Base-by-base conservation (phyloP, 1,140 invertebrate species). In the Drosophila nebulosa region DNA sequence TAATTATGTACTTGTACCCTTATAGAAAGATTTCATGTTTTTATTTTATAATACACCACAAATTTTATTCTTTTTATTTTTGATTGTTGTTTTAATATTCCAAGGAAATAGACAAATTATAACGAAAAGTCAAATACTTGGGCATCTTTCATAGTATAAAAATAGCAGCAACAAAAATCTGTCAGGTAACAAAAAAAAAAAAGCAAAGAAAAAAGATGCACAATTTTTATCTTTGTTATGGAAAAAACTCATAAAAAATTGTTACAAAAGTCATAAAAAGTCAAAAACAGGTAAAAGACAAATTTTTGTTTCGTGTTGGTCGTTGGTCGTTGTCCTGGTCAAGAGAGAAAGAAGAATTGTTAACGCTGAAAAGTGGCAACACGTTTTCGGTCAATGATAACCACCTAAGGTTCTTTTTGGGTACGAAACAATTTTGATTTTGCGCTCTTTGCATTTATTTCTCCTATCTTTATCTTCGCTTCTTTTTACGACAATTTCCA, bases 231-330 rank as follows among this genome's bases (percentile, higher is more conserved):
- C 22, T 57, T 64, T 75, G 64, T 83, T 78, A 71, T 84, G 74
- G 50, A 67, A 52, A 51, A 62, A 79, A 70, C 80, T 81, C 83
- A 86, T 85, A 85, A 85, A 85, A 86, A 86, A 86, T 81, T 75
- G 81, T 86, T 86, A 86, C 81, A 86, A 86, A 46, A 86, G 81
- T 88, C 81, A 74, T 86, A 86, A 86, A 85, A 86, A 88, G 78
- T 81, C 78, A 70, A 68, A 78, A 24, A 66, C 74, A 79, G 57
- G 63, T 71, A 79, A 66, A 39, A 39, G 60, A 16, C 26, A 10
- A 62, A 70, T 68, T 61, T 75, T 78, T 24, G 0, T 10, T 32
- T 63, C 56, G 73, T 85, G 80, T 81, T 85, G 65, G 52, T 26
- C 39, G n/a, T 55, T 46, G 5, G 16, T 1, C 24, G 30, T 32